These are phyloP conservation scores for Acanthis flammea DNA, from an alignment of 2,797 vertebrate species.

Conservation along the genomic window DNA sequence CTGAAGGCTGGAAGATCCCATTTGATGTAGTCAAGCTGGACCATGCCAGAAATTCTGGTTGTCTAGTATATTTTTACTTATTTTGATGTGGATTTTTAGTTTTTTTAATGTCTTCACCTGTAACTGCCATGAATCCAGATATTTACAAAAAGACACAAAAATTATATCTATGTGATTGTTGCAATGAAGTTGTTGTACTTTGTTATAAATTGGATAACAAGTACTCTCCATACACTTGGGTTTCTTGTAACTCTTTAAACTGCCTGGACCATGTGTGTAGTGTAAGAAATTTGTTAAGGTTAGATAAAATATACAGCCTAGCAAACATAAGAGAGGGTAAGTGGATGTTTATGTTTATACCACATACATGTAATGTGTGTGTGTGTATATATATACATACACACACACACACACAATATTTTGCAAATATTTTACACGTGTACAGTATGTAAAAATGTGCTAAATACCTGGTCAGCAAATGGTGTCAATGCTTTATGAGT, in stretches of 20 bases:
- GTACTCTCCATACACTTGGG: not conserved
- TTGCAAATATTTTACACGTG: not conserved
- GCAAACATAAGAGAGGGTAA: not conserved
- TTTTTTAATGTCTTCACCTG: not conserved
- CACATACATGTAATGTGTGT: too few relatives aligned
- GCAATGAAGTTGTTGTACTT: not conserved
- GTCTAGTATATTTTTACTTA: not conserved
- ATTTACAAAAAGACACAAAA: not conserved
- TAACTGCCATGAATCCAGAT: not conserved
- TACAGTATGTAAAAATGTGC: not conserved
- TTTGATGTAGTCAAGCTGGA: not conserved
- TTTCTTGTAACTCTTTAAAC: not conserved
- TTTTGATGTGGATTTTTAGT: not conserved
- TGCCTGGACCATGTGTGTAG: rapidly evolving
- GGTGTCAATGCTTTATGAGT: not conserved
- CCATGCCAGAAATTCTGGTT: not conserved
- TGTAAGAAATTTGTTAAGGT: not conserved
- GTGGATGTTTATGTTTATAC: not conserved
- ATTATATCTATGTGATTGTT: not conserved
- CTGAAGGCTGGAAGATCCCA: not conserved
- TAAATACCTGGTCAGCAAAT: not conserved
- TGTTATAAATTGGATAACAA: not conserved
- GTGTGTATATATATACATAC: too few relatives aligned
- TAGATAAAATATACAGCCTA: not conserved
- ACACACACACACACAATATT: too few relatives aligned